phyloP scores from a whole-genome alignment of 2,113 vertebrate species.

The Hystrix cristata region DNA sequence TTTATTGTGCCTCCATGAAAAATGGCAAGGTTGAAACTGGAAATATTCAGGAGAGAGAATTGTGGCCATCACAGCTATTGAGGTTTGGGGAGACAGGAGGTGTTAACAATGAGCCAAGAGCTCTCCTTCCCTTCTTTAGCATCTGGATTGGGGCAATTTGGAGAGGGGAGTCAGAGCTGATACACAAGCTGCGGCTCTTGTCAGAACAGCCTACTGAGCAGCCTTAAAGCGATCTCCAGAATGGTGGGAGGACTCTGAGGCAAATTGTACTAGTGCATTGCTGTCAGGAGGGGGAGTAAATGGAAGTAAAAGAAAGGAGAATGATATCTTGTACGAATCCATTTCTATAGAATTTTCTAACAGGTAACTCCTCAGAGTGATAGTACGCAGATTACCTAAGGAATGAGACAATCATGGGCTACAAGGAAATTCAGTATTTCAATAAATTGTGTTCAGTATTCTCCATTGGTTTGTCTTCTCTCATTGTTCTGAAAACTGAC shows the following conservation, averaged over 20 bases:
- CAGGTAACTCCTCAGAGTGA: background rate
- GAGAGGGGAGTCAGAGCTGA: background rate
- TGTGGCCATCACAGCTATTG: background rate
- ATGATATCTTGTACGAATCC: background rate
- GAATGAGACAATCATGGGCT: background rate
- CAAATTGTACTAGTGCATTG: background rate
- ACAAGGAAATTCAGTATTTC: background rate
- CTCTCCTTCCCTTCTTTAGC: background rate
- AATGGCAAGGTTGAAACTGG: background rate
- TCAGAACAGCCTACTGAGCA: background rate
- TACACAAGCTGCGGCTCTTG: background rate
- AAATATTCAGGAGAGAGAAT: background rate
- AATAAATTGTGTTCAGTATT: background rate
- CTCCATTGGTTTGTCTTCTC: background rate
- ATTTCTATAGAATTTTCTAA: background rate
- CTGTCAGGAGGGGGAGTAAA: background rate
- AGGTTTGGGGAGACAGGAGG: background rate
- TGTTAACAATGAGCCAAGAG: background rate
- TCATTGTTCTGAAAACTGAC: background rate
- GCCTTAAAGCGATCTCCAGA: background rate
- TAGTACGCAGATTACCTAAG: background rate
- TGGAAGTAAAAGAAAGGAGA: background rate
- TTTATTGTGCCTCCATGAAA: background rate
- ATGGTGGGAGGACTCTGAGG: background rate
- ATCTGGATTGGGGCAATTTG: background rate